Base-by-base conservation (phyloP, 2,113 vertebrate genomes). In the Reinhardtius hippoglossoides region DNA sequence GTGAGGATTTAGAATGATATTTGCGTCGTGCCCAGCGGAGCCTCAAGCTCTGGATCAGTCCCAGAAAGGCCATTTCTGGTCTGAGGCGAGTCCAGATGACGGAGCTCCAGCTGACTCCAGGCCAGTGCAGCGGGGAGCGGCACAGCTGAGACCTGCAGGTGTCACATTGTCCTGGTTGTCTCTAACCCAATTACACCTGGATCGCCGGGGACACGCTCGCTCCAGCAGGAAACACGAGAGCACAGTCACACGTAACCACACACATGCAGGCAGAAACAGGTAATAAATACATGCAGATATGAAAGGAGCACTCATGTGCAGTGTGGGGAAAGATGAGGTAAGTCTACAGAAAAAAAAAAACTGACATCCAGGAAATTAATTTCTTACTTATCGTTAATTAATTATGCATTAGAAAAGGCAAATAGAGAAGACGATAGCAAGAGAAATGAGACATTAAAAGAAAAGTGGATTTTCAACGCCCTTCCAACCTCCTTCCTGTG, bases 131-230 rank as follows among this genome's bases (percentile, higher is more conserved):
- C 2, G 0, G 84, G 85, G 88, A 89, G 71, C 81, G 50, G 71
- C 75, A 71, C 91, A 92, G 87, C 89, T 89, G 90, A 89, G 87
- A 87, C 80, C 79, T 84, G 86, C 90, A 92, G 90, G 89, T 91
- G 88, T 90, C 89, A 91, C 89, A 87, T 91, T 91, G 92, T 89
- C 90, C 84, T 88, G 86, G 79, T 89, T 89, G 90, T 92, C 89
- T 90, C 89, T 88, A 91, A 92, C 90, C 92, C 90, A 92, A 88
- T 90, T 90, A 90, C 86, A 93, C 86, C 86, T 86, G 90, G 87
- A 87, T 63, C 73, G 3, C 89, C 14, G 15, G 82, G 84, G 87
- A 88, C 61, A 74, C 0, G 0, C 24, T 66, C 20, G 5, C 67
- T 85, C 72, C 64, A 67, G 46, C 16, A n/a, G 62, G 78, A 67